Percentiles rank a stretch among this genome's conserved stretches.
These are phyloP conservation scores for Bovichtus variegatus DNA, from an alignment of 2,797 vertebrate genomes.

Conservation along the genomic window DNA sequence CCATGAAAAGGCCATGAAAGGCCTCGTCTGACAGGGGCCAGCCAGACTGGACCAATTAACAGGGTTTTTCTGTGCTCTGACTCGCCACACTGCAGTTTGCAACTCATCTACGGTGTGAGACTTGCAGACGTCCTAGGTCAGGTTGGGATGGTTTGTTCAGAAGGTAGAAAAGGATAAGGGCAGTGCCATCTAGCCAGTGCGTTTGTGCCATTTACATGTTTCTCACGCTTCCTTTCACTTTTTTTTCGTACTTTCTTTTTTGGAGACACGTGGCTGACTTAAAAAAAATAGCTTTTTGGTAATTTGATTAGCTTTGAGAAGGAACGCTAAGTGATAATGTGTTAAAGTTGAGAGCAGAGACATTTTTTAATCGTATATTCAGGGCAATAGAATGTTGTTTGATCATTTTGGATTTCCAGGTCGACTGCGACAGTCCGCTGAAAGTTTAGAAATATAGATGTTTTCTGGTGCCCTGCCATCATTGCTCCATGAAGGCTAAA, in stretches of 20 bases:
- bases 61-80: conserved; percentile 74
- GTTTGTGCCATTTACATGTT: conserved; percentile 43
- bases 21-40: conserved; percentile 82
- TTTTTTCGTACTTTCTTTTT: neutral
- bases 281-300: neutral
- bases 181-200: conserved; percentile 16
- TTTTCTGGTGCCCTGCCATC: conserved; percentile 42
- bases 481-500: conserved; percentile 70
- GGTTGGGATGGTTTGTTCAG: conserved; percentile 62
- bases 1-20: conserved; percentile 86
- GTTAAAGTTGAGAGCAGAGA: conserved; percentile 35
- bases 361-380: conserved; percentile 9
- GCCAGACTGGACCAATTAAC: conserved; percentile 85
- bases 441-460: conserved; percentile 52
- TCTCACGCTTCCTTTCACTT: conserved; percentile 13
- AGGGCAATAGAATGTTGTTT: neutral
- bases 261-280: neutral
- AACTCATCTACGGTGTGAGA: conserved; percentile 67
- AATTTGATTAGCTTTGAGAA: conserved; percentile 22
- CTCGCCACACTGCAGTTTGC: conserved; percentile 73
- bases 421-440: conserved; percentile 18
- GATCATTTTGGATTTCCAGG: conserved; percentile 29
- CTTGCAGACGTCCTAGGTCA: conserved; percentile 64
- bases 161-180: conserved; percentile 43
- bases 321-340: conserved; percentile 24